Conservation (phyloP, 2,888 invertebrate genomes). For the Meandrusa payeni region DNA sequence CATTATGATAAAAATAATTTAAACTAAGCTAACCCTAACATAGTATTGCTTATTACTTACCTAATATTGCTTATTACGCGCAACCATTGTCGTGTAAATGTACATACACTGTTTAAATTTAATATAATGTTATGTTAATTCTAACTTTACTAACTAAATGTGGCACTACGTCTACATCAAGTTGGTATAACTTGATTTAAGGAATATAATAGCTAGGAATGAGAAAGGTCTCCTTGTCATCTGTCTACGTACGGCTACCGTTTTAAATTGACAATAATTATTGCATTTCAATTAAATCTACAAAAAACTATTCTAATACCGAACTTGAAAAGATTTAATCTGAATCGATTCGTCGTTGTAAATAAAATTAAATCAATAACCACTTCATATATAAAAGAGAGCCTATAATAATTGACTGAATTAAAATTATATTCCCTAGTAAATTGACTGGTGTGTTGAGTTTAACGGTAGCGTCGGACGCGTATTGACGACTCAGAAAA, state of each 20-base stretch:
- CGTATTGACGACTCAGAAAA: conserved; percentile 28
- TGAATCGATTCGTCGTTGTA: no score
- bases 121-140: conserved; percentile 15
- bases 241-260: conserved; percentile 8
- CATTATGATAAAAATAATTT: conserved; percentile 49
- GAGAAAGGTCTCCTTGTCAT: conserved; percentile 41
- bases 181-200: conserved; percentile 50
- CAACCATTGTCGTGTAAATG: conserved; percentile 56
- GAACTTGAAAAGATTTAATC: no score
- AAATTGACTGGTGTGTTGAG: conserved; percentile 70
- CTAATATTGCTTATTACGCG: conserved; percentile 75
- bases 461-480: conserved; percentile 37
- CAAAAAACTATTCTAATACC: conserved; percentile 5
- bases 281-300: conserved; percentile 7
- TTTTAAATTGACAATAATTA: conserved; percentile 12
- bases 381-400: conserved; percentile 19
- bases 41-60: conserved; percentile 75
- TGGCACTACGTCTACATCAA: conserved; percentile 64
- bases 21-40: conserved; percentile 53
- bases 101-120: conserved; percentile 48
- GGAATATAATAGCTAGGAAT: conserved; percentile 51
- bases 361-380: no score
- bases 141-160: conserved; percentile 35
- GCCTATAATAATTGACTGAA: conserved; percentile 67
- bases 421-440: conserved; percentile 59